A percentile compares a stretch with the other conserved stretches of the same genome.
Evolutionary conservation across 2,113 vertebrate species (phyloP).

Genomic region (Tautogolabrus adspersus): DNA sequence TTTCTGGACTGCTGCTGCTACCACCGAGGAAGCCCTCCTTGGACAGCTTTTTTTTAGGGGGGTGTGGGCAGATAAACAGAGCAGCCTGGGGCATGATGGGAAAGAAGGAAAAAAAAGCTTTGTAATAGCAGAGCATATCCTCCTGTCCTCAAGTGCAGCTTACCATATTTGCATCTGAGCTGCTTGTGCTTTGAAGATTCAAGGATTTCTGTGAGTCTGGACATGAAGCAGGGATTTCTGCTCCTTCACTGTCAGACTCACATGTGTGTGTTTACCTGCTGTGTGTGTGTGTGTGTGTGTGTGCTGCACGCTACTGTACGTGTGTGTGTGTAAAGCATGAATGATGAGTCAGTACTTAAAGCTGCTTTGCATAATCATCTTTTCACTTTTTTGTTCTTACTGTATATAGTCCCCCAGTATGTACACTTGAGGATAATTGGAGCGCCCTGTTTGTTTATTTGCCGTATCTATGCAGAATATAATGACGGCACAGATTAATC

Average conservation of each 20-base stretch:
- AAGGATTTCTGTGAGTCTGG: constrained; percentile 54
- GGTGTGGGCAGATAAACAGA: constrained; percentile 75
- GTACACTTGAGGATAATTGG: constrained; percentile 33
- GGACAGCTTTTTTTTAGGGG: constrained; percentile 43
- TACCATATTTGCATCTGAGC: constrained; percentile 75
- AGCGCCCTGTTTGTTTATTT: constrained; percentile 54
- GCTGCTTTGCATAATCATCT: constrained; percentile 30
- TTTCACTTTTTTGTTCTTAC: constrained; percentile 21
- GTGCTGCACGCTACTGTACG: neutral
- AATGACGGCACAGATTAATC: constrained; percentile 51
- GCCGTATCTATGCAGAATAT: constrained; percentile 33
- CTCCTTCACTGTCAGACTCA: constrained; percentile 15
- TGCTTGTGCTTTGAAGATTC: constrained; percentile 76
- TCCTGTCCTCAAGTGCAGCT: constrained; percentile 75
- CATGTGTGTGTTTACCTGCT: constrained; percentile 21
- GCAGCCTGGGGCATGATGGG: constrained; percentile 66
- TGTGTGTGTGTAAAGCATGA: neutral
- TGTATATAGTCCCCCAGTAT: constrained; percentile 6
- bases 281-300: neutral
- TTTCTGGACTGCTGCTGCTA: constrained; percentile 12
- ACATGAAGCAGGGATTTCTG: constrained; percentile 41
- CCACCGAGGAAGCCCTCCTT: constrained; percentile 27
- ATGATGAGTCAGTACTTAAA: constrained; percentile 25
- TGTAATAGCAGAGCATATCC: constrained; percentile 68
- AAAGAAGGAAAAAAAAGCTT: constrained; percentile 44